Evolutionary conservation across 2,888 invertebrate genomes (phyloP).

Genomic region (Sipha maydis): DNA sequence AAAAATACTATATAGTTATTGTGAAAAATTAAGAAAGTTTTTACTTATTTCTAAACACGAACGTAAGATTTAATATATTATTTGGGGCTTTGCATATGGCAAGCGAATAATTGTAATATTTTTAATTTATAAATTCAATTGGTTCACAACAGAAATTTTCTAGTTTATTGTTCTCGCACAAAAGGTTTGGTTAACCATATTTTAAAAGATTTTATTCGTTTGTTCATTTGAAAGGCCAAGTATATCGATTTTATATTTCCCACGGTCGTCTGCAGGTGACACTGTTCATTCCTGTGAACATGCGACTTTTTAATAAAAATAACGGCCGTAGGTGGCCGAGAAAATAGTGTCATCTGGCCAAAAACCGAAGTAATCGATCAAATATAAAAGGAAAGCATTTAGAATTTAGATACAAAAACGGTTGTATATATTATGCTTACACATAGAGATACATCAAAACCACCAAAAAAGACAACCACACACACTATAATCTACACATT

Average conservation of each 20-base stretch:
- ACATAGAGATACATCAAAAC: neutral
- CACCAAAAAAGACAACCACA: neutral
- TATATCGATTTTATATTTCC: neutral
- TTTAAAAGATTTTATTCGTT: neutral
- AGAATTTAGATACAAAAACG: neutral
- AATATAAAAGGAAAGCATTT: neutral
- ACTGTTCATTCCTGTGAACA: constrained; percentile 10
- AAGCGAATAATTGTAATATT: no score
- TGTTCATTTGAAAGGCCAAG: neutral
- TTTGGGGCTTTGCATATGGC: no score
- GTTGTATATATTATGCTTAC: neutral
- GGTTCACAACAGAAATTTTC: neutral
- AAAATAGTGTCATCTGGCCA: neutral
- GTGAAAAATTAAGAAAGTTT: no score
- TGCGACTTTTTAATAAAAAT: neutral
- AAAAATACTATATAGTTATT: no score
- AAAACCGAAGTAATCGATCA: constrained; percentile 2
- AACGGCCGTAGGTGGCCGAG: neutral
- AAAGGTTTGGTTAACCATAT: neutral
- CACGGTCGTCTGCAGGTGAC: neutral
- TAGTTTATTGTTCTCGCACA: no score
- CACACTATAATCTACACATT: neutral
- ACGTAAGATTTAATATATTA: no score
- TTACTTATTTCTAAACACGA: no score
- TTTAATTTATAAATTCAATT: neutral